phyloP scores from a whole-genome alignment of 2,113 vertebrate species.

The Gobiocypris rarus region DNA sequence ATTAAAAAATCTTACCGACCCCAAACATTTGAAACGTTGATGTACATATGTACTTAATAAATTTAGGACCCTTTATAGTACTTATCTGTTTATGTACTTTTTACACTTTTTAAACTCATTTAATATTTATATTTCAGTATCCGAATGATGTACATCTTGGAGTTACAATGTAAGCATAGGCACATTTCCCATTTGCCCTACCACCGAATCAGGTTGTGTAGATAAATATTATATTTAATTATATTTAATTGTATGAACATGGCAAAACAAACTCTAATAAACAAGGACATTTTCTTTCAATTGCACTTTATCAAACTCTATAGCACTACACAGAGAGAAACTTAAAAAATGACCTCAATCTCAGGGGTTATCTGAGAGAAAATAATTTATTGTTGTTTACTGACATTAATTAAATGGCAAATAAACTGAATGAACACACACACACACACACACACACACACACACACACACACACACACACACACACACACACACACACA shows the following conservation, averaged over 20 bases:
- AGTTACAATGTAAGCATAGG: neutral
- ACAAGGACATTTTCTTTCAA: neutral
- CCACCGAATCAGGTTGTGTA: neutral
- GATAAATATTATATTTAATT: neutral
- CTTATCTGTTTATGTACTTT: neutral
- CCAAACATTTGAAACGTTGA: too few species aligned
- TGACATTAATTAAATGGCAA: conserved; percentile 59
- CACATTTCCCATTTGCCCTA: neutral
- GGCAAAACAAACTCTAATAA: neutral
- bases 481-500: neutral
- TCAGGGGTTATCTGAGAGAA: conserved; percentile 35
- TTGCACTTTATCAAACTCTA: neutral
- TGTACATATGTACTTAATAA: neutral
- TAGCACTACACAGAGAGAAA: neutral
- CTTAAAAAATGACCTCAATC: conserved; percentile 2
- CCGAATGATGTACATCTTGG: neutral
- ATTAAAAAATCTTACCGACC: too few species aligned
- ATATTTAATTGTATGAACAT: neutral
- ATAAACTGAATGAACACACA: conserved; percentile 46
- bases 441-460: neutral
- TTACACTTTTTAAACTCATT: neutral
- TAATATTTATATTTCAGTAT: neutral
- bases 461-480: neutral
- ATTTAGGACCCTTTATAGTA: neutral
- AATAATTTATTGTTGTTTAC: conserved; percentile 41